Base-by-base conservation (phyloP, 2,888 invertebrate species). In the Pycnomerus fuliginosus region DNA sequence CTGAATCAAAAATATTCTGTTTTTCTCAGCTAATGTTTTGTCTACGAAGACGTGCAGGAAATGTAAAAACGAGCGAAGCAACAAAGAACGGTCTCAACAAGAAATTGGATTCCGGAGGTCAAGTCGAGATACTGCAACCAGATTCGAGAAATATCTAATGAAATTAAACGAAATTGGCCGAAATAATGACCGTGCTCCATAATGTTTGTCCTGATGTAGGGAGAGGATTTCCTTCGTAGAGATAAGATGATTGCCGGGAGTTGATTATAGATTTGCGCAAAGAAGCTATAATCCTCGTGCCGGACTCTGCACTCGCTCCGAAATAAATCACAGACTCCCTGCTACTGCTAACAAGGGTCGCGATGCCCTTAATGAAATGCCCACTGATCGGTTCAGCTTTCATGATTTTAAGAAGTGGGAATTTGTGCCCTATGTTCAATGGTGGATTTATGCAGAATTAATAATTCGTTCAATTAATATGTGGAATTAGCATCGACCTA, bases 91-190 rank as follows among this genome's bases (percentile, higher is more conserved):
- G 48, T 47, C 52, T 49, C 48, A 42, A 48, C 53, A 44, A 56
- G 54, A 57, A 56, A 57, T 56, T 58, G 54, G 52, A 59, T 53
- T 51, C 50, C 48, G 37, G 45, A 52, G 56, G 58, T 56, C 58
- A 58, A 57, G 55, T 48, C 48, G 53, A 55, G 64, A 63, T 60
- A 61, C 60, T 60, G 54, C 56, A 60, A 56, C 57, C 59, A 57
- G 64, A 65, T 66, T 64, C 45, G 51, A 54, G 64, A 65, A 67
- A 64, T 67, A 64, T 65, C 65, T 62, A 64, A 60, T 61, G 60
- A 62, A 67, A 64, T 64, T 67, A 65, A 65, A 65, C 62, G 67
- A 65, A 65, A 67, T 64, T 61, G 65, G 58, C 56, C 56, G 62
- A 60, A 65, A 62, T 67, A 64, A 64, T 62, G 61, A 62, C 49